phyloP scores from a whole-genome alignment of 2,888 invertebrate genomes.

The Trichogramma dendrolimi region DNA sequence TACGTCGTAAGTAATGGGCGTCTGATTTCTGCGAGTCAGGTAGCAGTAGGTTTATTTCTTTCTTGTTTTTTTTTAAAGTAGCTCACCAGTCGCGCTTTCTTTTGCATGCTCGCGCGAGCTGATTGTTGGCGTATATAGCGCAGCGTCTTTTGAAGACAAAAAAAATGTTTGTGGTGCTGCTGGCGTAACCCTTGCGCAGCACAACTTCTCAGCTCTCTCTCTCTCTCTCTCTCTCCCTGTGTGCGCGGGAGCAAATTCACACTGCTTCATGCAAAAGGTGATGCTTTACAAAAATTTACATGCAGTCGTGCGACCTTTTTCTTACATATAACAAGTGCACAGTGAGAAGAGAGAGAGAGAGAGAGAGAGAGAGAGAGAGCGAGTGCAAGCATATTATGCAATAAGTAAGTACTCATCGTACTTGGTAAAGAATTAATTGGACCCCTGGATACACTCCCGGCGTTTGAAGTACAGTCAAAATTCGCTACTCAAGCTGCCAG shows the following conservation, averaged over 20 bases:
- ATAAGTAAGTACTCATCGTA: too few relatives aligned
- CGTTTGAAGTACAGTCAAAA: too few relatives aligned
- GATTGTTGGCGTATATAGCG: conserved; percentile 8
- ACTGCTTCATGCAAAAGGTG: background rate
- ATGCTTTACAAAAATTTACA: too few relatives aligned
- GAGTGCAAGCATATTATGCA: background rate
- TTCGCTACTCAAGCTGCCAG: too few relatives aligned
- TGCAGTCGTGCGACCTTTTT: conserved; percentile 30
- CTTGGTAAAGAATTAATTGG: too few relatives aligned
- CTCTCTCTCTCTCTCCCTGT: conserved; percentile 19
- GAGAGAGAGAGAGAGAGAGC: conserved; percentile 35
- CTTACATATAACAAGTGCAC: conserved; percentile 47
- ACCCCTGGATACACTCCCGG: too few relatives aligned
- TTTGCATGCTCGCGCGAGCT: conserved; percentile 4
- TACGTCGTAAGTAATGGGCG: too few relatives aligned
- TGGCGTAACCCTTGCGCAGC: conserved; percentile 14
- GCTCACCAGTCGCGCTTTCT: background rate
- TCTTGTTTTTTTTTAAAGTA: too few relatives aligned
- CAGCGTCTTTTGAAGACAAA: conserved; percentile 16
- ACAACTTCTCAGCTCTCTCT: conserved; percentile 21
- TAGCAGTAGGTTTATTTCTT: too few relatives aligned
- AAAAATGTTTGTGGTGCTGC: conserved; percentile 3
- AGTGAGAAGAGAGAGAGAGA: too few relatives aligned
- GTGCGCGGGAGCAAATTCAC: background rate
- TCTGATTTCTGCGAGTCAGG: too few relatives aligned